Conservation (phyloP, 2,113 vertebrate species). For the Gasterosteus aculeatus region DNA sequence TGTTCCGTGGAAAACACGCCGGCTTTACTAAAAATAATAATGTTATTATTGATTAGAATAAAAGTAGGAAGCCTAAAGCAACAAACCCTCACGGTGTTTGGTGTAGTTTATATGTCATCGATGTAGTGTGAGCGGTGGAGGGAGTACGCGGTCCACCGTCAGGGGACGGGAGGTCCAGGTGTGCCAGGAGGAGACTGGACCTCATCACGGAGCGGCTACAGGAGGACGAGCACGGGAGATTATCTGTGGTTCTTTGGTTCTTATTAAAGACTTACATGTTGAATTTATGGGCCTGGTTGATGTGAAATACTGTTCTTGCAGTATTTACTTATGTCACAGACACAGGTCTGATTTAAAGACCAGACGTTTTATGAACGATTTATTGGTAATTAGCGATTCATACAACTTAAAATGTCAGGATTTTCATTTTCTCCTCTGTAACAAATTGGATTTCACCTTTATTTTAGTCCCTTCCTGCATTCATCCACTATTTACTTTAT, state of each 20-base stretch:
- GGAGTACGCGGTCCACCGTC: too few relatives aligned
- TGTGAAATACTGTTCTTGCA: not conserved
- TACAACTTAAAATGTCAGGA: too few relatives aligned
- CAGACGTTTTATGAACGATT: not conserved
- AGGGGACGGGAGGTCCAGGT: too few relatives aligned
- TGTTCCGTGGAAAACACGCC: not conserved
- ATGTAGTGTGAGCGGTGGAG: not conserved
- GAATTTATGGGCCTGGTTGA: not conserved
- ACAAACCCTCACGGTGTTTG: not conserved
- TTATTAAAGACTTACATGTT: not conserved
- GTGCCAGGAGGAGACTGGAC: too few relatives aligned
- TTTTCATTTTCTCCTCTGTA: not conserved
- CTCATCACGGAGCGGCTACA: too few relatives aligned
- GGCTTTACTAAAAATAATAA: not conserved
- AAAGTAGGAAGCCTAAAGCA: not conserved
- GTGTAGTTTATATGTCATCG: not conserved
- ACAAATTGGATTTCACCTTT: not conserved
- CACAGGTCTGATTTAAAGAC: not conserved
- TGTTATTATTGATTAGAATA: not conserved
- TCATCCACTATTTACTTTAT: slow-evolving; percentile 10
- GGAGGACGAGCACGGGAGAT: too few relatives aligned
- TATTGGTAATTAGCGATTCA: not conserved
- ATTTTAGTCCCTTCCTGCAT: slow-evolving; percentile 14
- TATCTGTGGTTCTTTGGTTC: too few relatives aligned
- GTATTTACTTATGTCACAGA: not conserved